Evolutionary conservation across 2,113 vertebrate species (phyloP).

Genomic region (Erythrolamprus reginae): DNA sequence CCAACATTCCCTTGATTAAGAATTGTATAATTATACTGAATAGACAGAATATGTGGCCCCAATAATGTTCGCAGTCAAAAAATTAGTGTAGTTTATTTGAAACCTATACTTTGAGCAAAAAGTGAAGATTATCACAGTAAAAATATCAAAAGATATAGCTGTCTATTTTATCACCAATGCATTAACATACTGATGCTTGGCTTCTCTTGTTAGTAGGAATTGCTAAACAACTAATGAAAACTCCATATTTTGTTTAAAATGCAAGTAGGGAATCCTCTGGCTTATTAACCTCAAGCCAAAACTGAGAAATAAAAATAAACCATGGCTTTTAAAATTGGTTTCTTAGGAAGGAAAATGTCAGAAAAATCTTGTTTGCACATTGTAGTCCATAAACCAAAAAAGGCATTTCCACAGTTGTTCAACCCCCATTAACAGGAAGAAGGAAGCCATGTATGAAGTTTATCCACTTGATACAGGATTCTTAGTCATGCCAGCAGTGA

Average conservation of each 20-base stretch:
- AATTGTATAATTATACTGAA: not conserved
- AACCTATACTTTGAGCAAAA: not conserved
- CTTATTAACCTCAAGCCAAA: not conserved
- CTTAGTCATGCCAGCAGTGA: not conserved
- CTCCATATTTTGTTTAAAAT: not conserved
- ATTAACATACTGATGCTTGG: not conserved
- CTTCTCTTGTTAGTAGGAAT: not conserved
- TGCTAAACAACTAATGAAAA: not conserved
- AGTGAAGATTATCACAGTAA: not conserved
- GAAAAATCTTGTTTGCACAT: not conserved
- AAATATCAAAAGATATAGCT: not conserved
- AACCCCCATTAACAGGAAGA: not conserved
- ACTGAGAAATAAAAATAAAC: not conserved
- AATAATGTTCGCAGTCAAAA: not conserved
- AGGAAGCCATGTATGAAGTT: not conserved
- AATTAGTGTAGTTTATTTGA: not conserved
- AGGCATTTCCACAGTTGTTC: not conserved
- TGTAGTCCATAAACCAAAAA: not conserved
- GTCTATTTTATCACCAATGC: not conserved
- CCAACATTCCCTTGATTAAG: not conserved
- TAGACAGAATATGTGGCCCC: not conserved
- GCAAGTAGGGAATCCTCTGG: not conserved
- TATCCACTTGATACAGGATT: not conserved
- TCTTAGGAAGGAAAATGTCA: not conserved
- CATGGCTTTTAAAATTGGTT: not conserved